These are phyloP conservation scores for Sinocyclocheilus rhinocerous DNA, from an alignment of 2,113 vertebrate species.

Conservation along the genomic window DNA sequence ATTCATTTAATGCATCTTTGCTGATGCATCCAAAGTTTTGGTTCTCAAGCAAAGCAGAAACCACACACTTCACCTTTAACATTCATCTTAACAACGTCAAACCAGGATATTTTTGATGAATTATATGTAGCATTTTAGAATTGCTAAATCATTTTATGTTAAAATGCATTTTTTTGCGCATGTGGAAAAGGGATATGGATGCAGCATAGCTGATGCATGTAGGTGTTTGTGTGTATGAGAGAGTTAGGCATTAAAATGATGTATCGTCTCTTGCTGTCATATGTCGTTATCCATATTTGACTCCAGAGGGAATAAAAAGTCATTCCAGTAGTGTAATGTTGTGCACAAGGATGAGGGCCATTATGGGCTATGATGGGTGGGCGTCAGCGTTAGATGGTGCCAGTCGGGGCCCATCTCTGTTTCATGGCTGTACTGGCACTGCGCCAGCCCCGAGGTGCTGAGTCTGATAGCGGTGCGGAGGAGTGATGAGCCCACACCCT, in stretches of 20 bases:
- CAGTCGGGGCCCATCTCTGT: constrained; percentile 43
- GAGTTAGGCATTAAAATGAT: not conserved
- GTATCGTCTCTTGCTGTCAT: not conserved
- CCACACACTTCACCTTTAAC: not conserved
- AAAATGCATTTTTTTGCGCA: not conserved
- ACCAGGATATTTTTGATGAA: not conserved
- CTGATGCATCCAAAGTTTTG: not conserved
- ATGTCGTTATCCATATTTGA: not conserved
- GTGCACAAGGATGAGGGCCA: not conserved
- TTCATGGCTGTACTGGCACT: constrained; percentile 14
- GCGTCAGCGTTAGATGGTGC: constrained; percentile 42
- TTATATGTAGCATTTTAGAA: not conserved
- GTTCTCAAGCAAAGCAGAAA: not conserved
- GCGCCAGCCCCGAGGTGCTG: constrained; percentile 54
- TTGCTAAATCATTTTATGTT: not conserved
- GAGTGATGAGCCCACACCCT: constrained; percentile 18
- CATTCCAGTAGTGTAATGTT: not conserved
- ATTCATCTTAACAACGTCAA: not conserved
- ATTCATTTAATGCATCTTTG: not conserved
- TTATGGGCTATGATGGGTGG: constrained; percentile 11
- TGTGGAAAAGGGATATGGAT: not conserved
- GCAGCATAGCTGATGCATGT: not conserved
- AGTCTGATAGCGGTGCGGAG: constrained; percentile 51
- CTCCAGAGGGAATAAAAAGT: constrained; percentile 20
- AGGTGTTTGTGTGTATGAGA: not conserved